Percentiles rank a stretch among this genome's conserved stretches.
phyloP scores from a whole-genome alignment of 2,797 vertebrate species.

The Paratrypauchen microcephalus region DNA sequence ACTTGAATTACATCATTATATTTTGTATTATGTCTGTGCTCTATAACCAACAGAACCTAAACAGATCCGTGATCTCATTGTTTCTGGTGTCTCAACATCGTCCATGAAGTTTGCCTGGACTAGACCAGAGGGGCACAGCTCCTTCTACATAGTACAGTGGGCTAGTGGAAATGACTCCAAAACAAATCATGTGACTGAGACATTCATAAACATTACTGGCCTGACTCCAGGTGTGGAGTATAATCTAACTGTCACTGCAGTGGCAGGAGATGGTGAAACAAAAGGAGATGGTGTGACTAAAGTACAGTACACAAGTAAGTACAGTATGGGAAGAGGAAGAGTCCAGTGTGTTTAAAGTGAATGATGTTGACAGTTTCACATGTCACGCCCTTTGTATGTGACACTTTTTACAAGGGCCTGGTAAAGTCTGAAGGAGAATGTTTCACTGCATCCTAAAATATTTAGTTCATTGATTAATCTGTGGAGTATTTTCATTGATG shows the following conservation, averaged over 20 bases:
- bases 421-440: not conserved
- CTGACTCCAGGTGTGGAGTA: slow-evolving; percentile 17
- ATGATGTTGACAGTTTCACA: not conserved
- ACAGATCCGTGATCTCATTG: not conserved
- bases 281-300: not conserved
- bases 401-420: not conserved
- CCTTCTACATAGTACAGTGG: slow-evolving; percentile 42
- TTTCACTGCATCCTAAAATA: not conserved
- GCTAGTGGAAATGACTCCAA: not conserved
- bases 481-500: not conserved
- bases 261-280: slow-evolving; percentile 26
- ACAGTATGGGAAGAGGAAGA: not conserved
- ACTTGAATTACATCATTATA: too few relatives aligned
- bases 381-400: not conserved
- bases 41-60: not conserved
- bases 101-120: slow-evolving; percentile 43
- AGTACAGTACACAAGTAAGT: slow-evolving; percentile 38
- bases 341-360: not conserved
- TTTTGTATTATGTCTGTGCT: too few relatives aligned
- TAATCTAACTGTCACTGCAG: slow-evolving; percentile 7
- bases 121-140: slow-evolving; percentile 26
- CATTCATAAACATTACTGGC: slow-evolving; percentile 6
- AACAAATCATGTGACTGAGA: not conserved
- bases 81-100: slow-evolving; percentile 10
- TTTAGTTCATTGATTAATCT: not conserved